Evolutionary conservation across 2,113 vertebrate species (phyloP), one percentile per base, ranked within the genome.

Genomic region (Nibea albiflora): DNA sequence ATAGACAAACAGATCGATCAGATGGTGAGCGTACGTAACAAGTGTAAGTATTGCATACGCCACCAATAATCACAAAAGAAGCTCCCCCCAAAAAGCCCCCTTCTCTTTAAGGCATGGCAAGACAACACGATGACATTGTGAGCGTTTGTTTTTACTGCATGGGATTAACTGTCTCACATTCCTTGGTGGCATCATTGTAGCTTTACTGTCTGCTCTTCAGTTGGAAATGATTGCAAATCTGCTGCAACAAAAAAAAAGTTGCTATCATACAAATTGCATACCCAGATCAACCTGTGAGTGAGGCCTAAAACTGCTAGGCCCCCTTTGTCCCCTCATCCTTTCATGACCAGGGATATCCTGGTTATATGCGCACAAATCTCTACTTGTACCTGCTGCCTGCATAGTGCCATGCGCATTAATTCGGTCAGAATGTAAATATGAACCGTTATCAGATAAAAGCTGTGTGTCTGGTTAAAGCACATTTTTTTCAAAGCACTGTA

Each of bases 131-230:
- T 73, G 69, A 80, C 67, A 84, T 50, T 69, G 12, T 39, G 17
- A 19, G 53, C 63, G 61, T 57, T 69, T 85, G 75, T 81, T 85
- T 81, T 60, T 68, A 65, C 47, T 58, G 42, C 26, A 20, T 67
- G 39, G 53, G 85, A 87, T 87, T 87, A 84, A 22, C 57, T 53
- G 22, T 73, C 44, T 76, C 16, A 80, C 77, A 87, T 88, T 90
- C 65, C 66, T 84, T 3, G 12, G n/a, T 61, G 65, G 26, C 28
- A 82, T 66, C 61, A 3, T 17, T 58, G 11, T 3, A 62, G 56
- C 16, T 3, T 15, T 4, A 2, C 64, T 80, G 58, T 61, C 35
- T 9, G 8, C 35, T 7, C 26, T 44, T 49, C 47, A 83, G 35
- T 39, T 64, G 49, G 28, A 76, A 80, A 82, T 26, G 11, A 2